These are phyloP conservation scores for Geopemphigus sp. DNA, from an alignment of 1,140 invertebrate species.

Conservation along the genomic window DNA sequence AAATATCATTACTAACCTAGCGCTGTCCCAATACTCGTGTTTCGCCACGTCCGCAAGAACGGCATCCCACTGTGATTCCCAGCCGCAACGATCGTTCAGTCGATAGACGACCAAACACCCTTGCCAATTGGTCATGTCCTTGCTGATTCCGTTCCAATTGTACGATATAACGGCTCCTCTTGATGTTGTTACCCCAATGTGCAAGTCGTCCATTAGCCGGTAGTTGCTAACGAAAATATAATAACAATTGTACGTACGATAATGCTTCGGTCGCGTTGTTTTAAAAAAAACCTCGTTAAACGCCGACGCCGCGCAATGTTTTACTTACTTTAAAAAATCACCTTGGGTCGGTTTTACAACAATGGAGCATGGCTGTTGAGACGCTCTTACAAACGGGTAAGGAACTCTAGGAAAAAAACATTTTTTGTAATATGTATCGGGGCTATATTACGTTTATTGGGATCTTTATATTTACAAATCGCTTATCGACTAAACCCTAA, in stretches of 20 bases:
- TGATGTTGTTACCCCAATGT: constrained; percentile 78
- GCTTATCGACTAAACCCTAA: no score
- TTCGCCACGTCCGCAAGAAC: constrained; percentile 65
- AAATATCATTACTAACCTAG: constrained; percentile 59
- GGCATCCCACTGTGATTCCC: constrained; percentile 74
- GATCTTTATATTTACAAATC: no score
- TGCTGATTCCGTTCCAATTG: constrained; percentile 68
- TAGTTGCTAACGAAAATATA: constrained; percentile 65
- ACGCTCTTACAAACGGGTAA: constrained; percentile 73
- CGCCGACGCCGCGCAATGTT: neutral
- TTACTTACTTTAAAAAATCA: constrained; percentile 75
- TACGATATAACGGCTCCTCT: constrained; percentile 73
- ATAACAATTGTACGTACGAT: constrained; percentile 16
- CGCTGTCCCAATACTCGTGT: constrained; percentile 65
- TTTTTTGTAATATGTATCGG: neutral
- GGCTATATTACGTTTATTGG: no score
- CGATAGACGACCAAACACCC: constrained; percentile 71
- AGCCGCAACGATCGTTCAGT: constrained; percentile 58
- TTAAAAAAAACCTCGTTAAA: constrained; percentile 28
- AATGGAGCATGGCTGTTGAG: constrained; percentile 69
- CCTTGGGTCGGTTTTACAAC: constrained; percentile 76
- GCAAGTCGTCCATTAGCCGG: constrained; percentile 73
- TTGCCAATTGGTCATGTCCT: constrained; percentile 62
- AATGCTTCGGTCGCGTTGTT: no score
- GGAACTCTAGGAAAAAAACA: constrained; percentile 63